These are phyloP conservation scores for Lepidothrix coronata DNA, from an alignment of 2,113 vertebrate species.

Conservation along the genomic window DNA sequence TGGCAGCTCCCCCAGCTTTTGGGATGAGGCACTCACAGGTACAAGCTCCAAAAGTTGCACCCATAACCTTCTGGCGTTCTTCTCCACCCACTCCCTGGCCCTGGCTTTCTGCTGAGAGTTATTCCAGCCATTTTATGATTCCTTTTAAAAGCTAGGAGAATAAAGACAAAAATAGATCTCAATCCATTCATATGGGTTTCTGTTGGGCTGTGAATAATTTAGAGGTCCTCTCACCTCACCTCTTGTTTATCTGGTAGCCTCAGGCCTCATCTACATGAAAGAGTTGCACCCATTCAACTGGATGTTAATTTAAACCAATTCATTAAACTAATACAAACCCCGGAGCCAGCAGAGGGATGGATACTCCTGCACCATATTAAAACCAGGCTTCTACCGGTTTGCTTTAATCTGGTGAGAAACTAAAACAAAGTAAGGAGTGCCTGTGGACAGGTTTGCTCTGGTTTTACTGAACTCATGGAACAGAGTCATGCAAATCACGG, in stretches of 20 bases:
- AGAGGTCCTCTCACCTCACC: constrained; percentile 29
- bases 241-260: constrained; percentile 38
- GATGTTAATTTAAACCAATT: constrained; percentile 51
- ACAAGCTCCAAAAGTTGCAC: neutral
- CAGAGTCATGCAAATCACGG: constrained; percentile 42
- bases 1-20: neutral
- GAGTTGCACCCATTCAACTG: constrained; percentile 7
- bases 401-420: constrained; percentile 65
- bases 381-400: neutral
- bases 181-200: neutral
- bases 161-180: constrained; percentile 27
- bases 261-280: constrained; percentile 36
- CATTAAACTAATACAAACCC: constrained; percentile 29
- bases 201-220: constrained; percentile 20
- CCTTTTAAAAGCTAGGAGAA: neutral
- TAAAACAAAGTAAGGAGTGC: neutral
- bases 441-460: constrained; percentile 47
- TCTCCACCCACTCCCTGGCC: neutral
- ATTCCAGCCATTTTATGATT: neutral
- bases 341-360: neutral
- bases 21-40: constrained; percentile 11
- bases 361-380: neutral
- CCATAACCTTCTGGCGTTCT: neutral
- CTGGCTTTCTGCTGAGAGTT: neutral
- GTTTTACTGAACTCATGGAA: constrained; percentile 18